These are phyloP conservation scores for Oncorhynchus tshawytscha DNA, from an alignment of 2,113 vertebrate species.

Conservation along the genomic window DNA sequence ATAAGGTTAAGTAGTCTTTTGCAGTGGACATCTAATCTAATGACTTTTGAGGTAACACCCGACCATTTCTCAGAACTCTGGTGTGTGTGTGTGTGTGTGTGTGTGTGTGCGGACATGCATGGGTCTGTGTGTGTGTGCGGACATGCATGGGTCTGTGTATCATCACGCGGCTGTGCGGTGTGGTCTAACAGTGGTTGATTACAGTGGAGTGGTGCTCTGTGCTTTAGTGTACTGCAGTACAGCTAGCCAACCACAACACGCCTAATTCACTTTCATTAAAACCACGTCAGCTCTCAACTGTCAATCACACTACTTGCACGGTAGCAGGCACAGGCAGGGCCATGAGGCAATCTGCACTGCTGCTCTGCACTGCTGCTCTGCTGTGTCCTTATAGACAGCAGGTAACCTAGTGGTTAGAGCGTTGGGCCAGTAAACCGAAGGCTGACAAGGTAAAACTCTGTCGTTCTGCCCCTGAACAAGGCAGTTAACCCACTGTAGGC, in stretches of 20 bases:
- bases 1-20: no score
- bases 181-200: conserved; percentile 59
- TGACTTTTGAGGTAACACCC: no score
- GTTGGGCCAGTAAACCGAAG: no score
- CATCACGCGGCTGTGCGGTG: conserved; percentile 13
- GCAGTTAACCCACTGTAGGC: no score
- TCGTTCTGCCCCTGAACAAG: no score
- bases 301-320: conserved; percentile 32
- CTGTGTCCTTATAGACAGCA: background rate
- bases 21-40: no score
- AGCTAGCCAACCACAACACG: conserved; percentile 59
- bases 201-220: background rate
- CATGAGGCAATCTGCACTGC: background rate
- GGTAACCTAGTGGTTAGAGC: no score
- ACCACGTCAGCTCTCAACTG: conserved; percentile 56
- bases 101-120: background rate
- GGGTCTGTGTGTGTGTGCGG: background rate
- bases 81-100: background rate
- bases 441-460: no score
- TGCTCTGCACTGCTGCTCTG: conserved; percentile 3
- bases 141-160: no score
- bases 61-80: no score
- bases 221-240: conserved; percentile 5
- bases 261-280: conserved; percentile 58
- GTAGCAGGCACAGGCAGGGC: conserved; percentile 31